Evolutionary conservation across 2,888 invertebrate genomes (phyloP).

Genomic region (Drosophila aldrichi): DNA sequence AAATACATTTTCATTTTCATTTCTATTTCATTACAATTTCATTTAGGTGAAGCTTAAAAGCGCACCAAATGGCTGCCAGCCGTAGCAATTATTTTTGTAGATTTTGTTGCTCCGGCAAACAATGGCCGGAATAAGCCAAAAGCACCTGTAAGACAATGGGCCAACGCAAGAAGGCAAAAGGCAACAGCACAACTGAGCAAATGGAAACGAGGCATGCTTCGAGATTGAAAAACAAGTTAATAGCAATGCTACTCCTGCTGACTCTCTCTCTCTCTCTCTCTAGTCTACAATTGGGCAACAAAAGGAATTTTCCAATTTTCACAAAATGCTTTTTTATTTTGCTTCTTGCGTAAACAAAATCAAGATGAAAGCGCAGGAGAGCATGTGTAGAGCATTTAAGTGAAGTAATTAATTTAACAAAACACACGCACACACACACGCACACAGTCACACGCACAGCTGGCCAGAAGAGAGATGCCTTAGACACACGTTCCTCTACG

Average conservation of each 20-base stretch:
- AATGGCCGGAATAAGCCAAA: constrained; percentile 67
- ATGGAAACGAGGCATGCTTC: constrained; percentile 66
- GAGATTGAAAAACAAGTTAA: constrained; percentile 79
- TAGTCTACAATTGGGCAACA: constrained; percentile 46
- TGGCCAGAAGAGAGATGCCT: not conserved
- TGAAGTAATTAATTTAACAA: constrained; percentile 77
- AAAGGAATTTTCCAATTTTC: constrained; percentile 70
- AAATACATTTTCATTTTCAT: constrained; percentile 75
- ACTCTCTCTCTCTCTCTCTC: not conserved
- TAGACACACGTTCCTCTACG: constrained; percentile 39
- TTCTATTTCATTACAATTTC: constrained; percentile 79
- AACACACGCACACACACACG: constrained; percentile 20
- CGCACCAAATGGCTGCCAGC: constrained; percentile 77
- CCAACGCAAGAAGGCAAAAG: constrained; percentile 47
- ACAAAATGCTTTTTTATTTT: constrained; percentile 50
- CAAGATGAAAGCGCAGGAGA: constrained; percentile 47
- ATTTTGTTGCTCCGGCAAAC: constrained; percentile 63
- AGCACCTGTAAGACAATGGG: constrained; percentile 78
- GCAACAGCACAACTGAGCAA: constrained; percentile 50
- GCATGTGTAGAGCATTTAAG: constrained; percentile 56
- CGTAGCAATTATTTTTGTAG: constrained; percentile 80
- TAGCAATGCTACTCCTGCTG: constrained; percentile 53
- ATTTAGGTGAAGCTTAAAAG: constrained; percentile 81
- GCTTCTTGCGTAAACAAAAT: constrained; percentile 61
- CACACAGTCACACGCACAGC: constrained; percentile 4